Evolutionary conservation across 2,797 vertebrate genomes (phyloP), one percentile per base, ranked within the genome.

Genomic region (Scolopax bukidnonensis): DNA sequence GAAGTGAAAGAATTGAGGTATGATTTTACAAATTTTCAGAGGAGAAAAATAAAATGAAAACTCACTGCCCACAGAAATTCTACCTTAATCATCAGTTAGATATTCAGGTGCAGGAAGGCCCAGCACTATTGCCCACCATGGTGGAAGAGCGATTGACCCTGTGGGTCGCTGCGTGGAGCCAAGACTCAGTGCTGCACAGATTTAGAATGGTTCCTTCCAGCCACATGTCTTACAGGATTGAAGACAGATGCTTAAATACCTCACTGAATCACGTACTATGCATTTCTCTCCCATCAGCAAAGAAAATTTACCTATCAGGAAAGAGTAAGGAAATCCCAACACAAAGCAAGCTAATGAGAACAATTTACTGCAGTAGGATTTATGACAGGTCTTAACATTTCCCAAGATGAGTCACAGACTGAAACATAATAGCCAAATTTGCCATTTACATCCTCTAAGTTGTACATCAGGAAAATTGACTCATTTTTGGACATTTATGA

Each of bases 181-280:
- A 43, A 60, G 47, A 12, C 38, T 19, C 81, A 41, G 63, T 1
- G 4, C 68, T 27, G 24, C 11, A 3, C 53, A 30, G 38, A 36
- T 28, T 30, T 16, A 8, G 17, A 28, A 56, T 1, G 11, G 11
- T 23, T 57, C 61, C 61, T 53, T 47, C 68, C 74, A 54, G 74
- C 38, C 19, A 36, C 2, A 6, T 0, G 12, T n/a, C 71, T 47
- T 41, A 6, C 43, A 7, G 0, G 8, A 32, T 3, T 32, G 23
- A 10, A 32, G 17, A 68, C 53, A 67, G 84, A 53, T 32, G 68
- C 51, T 80, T 9, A 63, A 4, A 20, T 11, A 11, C 51, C 38
- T 65, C 61, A 11, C 15, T 36, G 18, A 28, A 38, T 7, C 67
- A 69, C 11, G 50, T 15, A 73, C 65, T 69, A 70, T 27, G 11